Conservation (phyloP, 2,797 vertebrate genomes). For the Clarias pachynema region DNA sequence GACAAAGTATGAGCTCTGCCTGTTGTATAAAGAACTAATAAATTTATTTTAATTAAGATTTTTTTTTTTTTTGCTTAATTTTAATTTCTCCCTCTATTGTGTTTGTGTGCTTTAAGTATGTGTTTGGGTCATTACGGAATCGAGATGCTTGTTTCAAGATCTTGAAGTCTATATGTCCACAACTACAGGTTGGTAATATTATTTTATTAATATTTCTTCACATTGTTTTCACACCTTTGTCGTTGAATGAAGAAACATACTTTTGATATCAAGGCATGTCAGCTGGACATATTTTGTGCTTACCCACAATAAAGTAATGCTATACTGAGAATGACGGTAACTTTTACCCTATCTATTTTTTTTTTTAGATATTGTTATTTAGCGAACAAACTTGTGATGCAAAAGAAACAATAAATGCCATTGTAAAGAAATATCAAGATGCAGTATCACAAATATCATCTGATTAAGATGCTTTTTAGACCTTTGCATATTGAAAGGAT, state of each 20-base stretch:
- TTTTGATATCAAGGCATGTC: no score
- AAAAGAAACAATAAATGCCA: background rate
- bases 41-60: background rate
- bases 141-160: constrained; percentile 74
- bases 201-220: background rate
- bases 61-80: background rate
- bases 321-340: no score
- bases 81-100: background rate
- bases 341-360: no score
- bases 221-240: background rate
- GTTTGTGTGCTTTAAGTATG: constrained; percentile 71
- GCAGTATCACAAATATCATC: background rate
- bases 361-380: no score
- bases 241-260: background rate
- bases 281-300: no score
- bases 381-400: background rate
- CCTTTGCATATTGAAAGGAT: background rate
- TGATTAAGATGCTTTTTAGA: background rate
- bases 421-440: background rate
- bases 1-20: constrained; percentile 76
- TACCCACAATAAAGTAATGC: no score
- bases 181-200: constrained; percentile 67
- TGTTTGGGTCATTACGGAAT: constrained; percentile 77
- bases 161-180: constrained; percentile 70
- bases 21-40: background rate